Conservation (phyloP, 2,113 vertebrate species). For the Boulengeromyrus knoepffleri region DNA sequence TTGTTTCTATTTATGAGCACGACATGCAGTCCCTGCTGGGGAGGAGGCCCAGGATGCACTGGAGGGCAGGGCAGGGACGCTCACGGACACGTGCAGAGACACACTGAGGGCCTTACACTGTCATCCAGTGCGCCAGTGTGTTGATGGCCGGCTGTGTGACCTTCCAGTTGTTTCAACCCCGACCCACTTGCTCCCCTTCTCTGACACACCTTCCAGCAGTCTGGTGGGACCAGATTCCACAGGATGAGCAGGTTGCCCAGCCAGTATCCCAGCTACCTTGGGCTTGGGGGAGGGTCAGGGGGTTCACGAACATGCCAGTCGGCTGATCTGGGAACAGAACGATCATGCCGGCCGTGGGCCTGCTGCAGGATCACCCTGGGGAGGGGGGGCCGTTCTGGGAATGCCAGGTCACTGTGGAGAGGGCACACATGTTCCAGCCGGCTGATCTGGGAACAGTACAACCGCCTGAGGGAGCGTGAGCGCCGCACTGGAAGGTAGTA, state of each 20-base stretch:
- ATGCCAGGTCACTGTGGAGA: neutral
- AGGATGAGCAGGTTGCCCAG: neutral
- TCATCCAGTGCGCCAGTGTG: neutral
- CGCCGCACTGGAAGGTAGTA: neutral
- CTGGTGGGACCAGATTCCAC: neutral
- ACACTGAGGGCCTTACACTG: neutral
- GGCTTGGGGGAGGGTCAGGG: neutral
- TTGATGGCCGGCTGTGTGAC: neutral
- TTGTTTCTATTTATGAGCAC: slow-evolving; percentile 13
- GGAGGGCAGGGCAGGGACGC: neutral
- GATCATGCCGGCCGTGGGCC: neutral
- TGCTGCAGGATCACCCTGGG: neutral
- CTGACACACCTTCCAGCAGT: neutral
- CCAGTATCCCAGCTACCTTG: neutral
- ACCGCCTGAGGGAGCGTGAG: neutral
- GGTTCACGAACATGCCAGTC: neutral
- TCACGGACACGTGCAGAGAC: neutral
- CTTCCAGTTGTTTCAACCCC: neutral
- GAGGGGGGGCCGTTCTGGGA: neutral
- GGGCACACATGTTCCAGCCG: neutral
- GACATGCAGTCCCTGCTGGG: neutral
- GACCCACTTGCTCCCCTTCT: neutral
- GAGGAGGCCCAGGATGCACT: neutral
- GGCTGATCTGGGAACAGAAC: neutral
- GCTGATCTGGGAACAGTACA: neutral